Percentiles rank a stretch among this genome's conserved stretches.
Evolutionary conservation across 2,888 invertebrate species (phyloP).

Genomic region (Lasioglossum pauxillum): DNA sequence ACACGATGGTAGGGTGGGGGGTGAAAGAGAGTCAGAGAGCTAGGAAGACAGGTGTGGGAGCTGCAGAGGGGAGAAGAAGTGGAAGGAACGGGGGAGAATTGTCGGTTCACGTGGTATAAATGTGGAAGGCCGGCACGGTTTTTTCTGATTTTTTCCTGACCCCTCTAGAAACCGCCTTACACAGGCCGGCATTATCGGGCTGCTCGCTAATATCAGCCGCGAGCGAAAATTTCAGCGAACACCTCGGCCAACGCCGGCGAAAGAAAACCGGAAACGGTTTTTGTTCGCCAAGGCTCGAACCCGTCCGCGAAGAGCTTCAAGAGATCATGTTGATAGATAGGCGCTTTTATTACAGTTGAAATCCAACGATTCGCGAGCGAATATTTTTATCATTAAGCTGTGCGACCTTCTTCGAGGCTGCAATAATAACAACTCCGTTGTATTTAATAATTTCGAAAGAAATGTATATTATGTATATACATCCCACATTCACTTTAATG

Average conservation of each 20-base stretch:
- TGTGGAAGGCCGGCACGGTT: conserved; percentile 49
- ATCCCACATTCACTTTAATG: neutral
- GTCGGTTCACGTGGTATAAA: conserved; percentile 62
- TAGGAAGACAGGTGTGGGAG: conserved; percentile 8
- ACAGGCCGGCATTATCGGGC: conserved; percentile 55
- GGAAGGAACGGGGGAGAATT: conserved; percentile 33
- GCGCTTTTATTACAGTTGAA: neutral
- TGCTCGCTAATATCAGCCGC: conserved; percentile 54
- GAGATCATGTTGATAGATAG: neutral
- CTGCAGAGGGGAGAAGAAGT: neutral
- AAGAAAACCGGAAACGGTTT: neutral
- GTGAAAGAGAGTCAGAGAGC: conserved; percentile 19
- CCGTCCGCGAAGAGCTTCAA: neutral
- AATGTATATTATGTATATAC: neutral
- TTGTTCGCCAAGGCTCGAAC: neutral
- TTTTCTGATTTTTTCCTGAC: conserved; percentile 42
- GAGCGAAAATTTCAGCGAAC: conserved; percentile 38
- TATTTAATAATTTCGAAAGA: neutral
- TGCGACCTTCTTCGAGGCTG: neutral
- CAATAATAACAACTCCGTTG: neutral
- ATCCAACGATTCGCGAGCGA: neutral
- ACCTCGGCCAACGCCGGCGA: conserved; percentile 2
- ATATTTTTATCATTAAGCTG: neutral
- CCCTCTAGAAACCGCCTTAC: conserved; percentile 46
- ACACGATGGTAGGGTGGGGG: neutral